Evolutionary conservation across 1,140 invertebrate genomes (phyloP).

Genomic region (Nasonia giraulti): DNA sequence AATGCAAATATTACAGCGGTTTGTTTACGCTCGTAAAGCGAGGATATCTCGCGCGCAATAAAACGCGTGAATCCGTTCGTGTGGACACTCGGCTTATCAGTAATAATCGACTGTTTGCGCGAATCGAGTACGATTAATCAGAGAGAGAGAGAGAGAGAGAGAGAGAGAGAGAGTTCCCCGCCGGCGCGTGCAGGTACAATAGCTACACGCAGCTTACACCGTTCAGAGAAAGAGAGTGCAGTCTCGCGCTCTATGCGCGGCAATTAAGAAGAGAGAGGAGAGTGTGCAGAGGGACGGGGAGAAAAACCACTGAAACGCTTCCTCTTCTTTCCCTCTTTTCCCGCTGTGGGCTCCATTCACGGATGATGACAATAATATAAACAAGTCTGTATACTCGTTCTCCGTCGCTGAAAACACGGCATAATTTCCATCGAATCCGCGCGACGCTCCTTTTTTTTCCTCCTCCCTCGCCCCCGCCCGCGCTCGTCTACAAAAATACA

Average conservation of each 20-base stretch:
- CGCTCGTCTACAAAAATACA: not conserved
- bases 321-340: not conserved
- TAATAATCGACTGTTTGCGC: not conserved
- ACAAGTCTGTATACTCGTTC: not conserved
- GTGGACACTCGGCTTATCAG: not conserved
- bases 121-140: slow-evolving; percentile 21
- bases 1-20: too few species aligned
- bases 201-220: not conserved
- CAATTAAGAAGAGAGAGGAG: slow-evolving; percentile 18
- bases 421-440: slow-evolving; percentile 15
- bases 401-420: not conserved
- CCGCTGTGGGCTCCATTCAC: slow-evolving; percentile 25
- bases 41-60: too few species aligned
- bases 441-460: not conserved
- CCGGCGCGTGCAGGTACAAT: too few species aligned
- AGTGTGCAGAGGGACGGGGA: not conserved
- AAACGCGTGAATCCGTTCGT: not conserved
- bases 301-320: not conserved
- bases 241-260: not conserved
- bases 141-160: not conserved
- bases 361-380: slow-evolving; percentile 33
- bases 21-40: too few species aligned
- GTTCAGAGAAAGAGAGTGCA: not conserved
- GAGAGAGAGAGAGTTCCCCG: too few species aligned
- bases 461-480: not conserved